Percentiles rank a stretch among this genome's conserved stretches.
Conservation (phyloP, 2,113 vertebrate species). For the Centropus unirufus region DNA sequence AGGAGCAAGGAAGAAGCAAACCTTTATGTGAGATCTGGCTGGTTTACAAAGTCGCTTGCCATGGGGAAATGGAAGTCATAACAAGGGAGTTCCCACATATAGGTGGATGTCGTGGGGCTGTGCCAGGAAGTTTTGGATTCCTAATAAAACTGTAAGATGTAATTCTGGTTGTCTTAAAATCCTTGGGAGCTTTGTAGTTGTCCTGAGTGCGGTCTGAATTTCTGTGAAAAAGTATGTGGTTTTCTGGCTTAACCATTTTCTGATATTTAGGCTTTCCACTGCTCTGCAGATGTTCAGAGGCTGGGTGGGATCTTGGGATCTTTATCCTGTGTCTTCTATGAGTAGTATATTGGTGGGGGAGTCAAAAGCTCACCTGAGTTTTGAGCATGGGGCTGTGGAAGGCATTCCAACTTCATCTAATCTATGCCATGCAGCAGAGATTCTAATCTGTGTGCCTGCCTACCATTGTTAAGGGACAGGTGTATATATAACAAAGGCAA, state of each 20-base stretch:
- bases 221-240: not conserved
- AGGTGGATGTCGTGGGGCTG: not conserved
- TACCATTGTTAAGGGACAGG: too few relatives aligned
- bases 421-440: not conserved
- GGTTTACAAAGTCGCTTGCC: conserved; percentile 14
- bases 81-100: conserved; percentile 56
- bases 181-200: not conserved
- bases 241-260: not conserved
- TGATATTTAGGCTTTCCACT: not conserved
- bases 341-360: not conserved
- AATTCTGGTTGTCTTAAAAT: conserved; percentile 4
- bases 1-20: conserved; percentile 26
- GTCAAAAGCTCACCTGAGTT: not conserved
- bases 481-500: not conserved
- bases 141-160: not conserved
- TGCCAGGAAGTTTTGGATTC: conserved; percentile 49
- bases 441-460: not conserved
- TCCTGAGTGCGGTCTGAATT: not conserved
- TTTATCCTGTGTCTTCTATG: not conserved
- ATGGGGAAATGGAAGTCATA: conserved; percentile 45
- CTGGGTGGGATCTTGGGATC: not conserved
- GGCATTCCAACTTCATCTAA: not conserved
- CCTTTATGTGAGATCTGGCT: conserved; percentile 55
- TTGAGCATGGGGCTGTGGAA: not conserved
- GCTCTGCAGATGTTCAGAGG: not conserved